Base-by-base conservation (phyloP, 2,797 vertebrate genomes). In the Acanthurus tractus region DNA sequence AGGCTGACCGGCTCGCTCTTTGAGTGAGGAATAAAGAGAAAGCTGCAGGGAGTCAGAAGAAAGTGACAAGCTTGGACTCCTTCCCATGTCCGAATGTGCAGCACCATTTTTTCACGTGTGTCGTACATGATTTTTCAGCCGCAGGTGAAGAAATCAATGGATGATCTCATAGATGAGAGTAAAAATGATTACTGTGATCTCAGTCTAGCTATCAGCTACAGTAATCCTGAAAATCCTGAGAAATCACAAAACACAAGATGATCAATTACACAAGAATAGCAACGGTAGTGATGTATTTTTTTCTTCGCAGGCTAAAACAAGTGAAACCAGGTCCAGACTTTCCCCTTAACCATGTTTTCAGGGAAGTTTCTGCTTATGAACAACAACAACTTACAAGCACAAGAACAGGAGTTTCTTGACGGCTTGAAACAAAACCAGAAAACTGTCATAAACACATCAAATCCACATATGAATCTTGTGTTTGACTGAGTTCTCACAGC, bases 21-120 rank as follows among this genome's bases (percentile, higher is more conserved):
- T 22, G 48, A 77, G 69, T n/a, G 59, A 46, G 65, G 49, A 86
- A 84, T 71, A 87, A 82, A 71, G 53, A 11, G 6, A 63, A 73
- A 55, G n/a, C 63, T 76, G 82, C 7, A 23, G 68, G 81, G 78
- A 70, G 65, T 12, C 38, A 63, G 63, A 88, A 80, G 48, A 86
- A 71, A 71, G 74, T 45, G 49, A 76, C 62, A 67, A 49, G 44
- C 18, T 29, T 46, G 50, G 61, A 64, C n/a, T 57, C n/a, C 18
- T 45, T 58, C 69, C 44, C 17, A 9, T 58, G 69, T 61, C 64
- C 20, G 17, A 77, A 63, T 61, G 45, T 62, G 54, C 29, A 42
- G 22, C 7, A 45, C 2, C 9, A 45, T 29, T 29, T 63, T 69
- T 74, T 63, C 48, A 63, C 22, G 17, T 44, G 57, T 9, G 8